phyloP scores from a whole-genome alignment of 2,888 invertebrate species.

The Cactoblastis cactorum region DNA sequence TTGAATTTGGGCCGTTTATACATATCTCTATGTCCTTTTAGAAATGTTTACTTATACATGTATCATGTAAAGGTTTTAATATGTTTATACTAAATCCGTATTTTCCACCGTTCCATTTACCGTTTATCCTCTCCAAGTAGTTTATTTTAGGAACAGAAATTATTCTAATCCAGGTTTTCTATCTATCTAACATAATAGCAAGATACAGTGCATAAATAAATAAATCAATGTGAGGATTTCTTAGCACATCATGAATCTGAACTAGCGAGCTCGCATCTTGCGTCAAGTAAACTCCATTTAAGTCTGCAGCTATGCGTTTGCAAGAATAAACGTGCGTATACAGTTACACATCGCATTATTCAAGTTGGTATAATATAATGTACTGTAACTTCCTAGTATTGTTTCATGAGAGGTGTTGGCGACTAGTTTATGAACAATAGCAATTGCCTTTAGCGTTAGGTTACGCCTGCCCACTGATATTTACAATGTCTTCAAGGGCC shows the following conservation, averaged over 20 bases:
- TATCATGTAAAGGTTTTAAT: no score
- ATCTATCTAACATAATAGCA: not conserved
- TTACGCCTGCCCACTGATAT: constrained; percentile 54
- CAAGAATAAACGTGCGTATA: not conserved
- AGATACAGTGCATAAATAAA: not conserved
- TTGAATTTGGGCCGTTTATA: no score
- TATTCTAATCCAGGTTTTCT: not conserved
- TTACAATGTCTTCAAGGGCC: constrained; percentile 37
- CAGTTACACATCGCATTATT: constrained; percentile 25
- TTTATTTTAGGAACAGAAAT: not conserved
- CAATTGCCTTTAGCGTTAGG: constrained; percentile 62
- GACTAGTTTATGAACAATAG: constrained; percentile 63
- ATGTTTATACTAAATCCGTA: no score
- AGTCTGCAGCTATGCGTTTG: not conserved
- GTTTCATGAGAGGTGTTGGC: constrained; percentile 55
- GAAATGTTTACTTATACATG: no score
- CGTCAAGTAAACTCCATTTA: not conserved
- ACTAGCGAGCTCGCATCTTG: not conserved
- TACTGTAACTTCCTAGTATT: constrained; percentile 57
- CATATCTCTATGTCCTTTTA: no score
- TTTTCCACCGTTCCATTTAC: no score
- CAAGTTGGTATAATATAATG: constrained; percentile 25
- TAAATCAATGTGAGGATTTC: not conserved
- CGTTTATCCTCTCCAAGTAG: no score
- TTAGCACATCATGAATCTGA: not conserved